Conservation (phyloP, 2,113 vertebrate species). For the Nanorana parkeri region DNA sequence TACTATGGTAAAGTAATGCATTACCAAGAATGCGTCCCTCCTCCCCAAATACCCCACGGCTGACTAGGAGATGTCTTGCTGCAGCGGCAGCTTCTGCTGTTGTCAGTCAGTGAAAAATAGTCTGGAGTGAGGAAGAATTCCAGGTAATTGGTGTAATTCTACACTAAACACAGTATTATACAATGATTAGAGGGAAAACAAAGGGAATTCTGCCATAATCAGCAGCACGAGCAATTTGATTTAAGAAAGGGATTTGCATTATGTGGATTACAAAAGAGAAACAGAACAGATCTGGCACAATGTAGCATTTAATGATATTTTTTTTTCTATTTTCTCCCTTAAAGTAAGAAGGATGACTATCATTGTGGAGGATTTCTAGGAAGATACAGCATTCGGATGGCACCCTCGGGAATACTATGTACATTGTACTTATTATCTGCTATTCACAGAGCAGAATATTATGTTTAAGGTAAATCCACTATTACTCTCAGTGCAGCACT, state of each 20-base stretch:
- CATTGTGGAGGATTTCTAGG: conserved; percentile 15
- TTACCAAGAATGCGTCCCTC: conserved; percentile 18
- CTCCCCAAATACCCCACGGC: conserved; percentile 38
- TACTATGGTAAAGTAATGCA: conserved; percentile 37
- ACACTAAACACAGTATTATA: conserved; percentile 29
- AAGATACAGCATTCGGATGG: conserved; percentile 19
- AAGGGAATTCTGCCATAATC: conserved; percentile 15
- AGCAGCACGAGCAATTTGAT: conserved; percentile 2
- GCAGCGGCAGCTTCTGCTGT: background rate
- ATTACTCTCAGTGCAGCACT: no score
- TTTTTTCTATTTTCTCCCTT: background rate
- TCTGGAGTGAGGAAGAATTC: conserved; percentile 1
- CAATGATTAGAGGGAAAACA: conserved; percentile 21
- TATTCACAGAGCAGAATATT: conserved; percentile 10
- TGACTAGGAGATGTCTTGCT: conserved; percentile 4
- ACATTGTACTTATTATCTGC: background rate
- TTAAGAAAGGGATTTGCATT: conserved; percentile 14
- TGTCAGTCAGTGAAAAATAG: conserved; percentile 19
- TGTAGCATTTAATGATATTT: conserved; percentile 15
- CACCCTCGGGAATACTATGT: conserved; percentile 12
- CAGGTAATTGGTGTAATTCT: conserved; percentile 32
- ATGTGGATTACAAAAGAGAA: conserved; percentile 4
- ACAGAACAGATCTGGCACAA: conserved; percentile 11
- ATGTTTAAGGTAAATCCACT: background rate
- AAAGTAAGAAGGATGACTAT: conserved; percentile 11